Percentiles rank a stretch among this genome's conserved stretches.
Conservation (phyloP, 2,113 vertebrate genomes). For the Lycocorax pyrrhopterus region DNA sequence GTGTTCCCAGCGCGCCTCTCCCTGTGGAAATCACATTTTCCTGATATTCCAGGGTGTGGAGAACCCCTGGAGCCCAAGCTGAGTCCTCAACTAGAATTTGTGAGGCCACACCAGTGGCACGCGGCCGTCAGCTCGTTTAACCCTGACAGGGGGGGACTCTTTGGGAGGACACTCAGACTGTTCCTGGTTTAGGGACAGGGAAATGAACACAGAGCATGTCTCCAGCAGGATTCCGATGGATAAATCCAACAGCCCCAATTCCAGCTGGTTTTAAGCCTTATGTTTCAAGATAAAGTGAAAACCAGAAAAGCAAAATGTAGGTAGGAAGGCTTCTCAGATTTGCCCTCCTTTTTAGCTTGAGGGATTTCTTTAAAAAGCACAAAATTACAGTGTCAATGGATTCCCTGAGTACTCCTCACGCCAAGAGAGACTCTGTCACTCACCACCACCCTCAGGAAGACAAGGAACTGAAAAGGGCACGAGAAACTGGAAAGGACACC, state of each 20-base stretch:
- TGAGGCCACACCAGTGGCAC: not conserved
- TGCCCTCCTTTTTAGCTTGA: not conserved
- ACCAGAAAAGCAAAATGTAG: not conserved
- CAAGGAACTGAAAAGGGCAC: not conserved
- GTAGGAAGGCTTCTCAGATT: not conserved
- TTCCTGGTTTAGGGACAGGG: not conserved
- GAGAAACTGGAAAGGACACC: not conserved
- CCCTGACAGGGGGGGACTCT: not conserved
- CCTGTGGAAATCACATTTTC: not conserved
- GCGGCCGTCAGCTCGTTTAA: fast-evolving
- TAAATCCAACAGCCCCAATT: not conserved
- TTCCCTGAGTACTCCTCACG: not conserved
- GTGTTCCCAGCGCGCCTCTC: fast-evolving
- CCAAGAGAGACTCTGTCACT: not conserved
- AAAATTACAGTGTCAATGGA: not conserved
- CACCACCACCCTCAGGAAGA: not conserved
- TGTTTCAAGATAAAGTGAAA: not conserved
- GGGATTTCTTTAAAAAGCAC: not conserved
- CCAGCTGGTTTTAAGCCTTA: not conserved
- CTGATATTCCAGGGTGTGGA: fast-evolving
- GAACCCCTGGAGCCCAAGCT: fast-evolving
- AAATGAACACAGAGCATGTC: not conserved
- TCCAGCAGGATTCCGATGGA: not conserved
- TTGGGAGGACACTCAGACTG: not conserved
- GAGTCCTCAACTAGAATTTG: not conserved